Evolutionary conservation across 1,140 invertebrate species (phyloP).

Genomic region (Aethina tumida): DNA sequence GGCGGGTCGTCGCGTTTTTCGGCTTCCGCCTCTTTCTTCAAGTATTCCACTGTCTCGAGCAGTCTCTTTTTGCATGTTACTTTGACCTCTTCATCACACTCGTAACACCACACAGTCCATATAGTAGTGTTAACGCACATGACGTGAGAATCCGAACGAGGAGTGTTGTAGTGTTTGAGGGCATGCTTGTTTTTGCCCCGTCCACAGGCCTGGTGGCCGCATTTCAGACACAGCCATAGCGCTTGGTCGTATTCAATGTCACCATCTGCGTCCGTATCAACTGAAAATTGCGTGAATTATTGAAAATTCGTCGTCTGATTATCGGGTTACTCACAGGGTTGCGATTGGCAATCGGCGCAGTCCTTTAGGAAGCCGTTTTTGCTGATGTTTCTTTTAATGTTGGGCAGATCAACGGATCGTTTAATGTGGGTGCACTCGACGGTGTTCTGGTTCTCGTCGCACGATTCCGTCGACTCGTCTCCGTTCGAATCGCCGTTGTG

Average conservation of each 20-base stretch:
- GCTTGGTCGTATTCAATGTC: conserved; percentile 49
- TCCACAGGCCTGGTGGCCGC: conserved; percentile 69
- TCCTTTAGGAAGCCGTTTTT: conserved; percentile 44
- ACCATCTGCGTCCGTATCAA: conserved; percentile 26
- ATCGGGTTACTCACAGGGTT: too few species aligned
- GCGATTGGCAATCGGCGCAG: conserved; percentile 51
- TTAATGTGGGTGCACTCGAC: conserved; percentile 55
- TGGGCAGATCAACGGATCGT: conserved; percentile 54
- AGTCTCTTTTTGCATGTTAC: conserved; percentile 50
- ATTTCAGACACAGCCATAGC: conserved; percentile 60
- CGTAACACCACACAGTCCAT: conserved; percentile 69
- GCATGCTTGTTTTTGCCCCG: conserved; percentile 61
- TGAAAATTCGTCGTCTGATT: too few species aligned
- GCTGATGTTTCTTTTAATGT: conserved; percentile 52
- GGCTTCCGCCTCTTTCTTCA: conserved; percentile 41
- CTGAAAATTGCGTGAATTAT: too few species aligned
- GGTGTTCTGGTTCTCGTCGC: conserved; percentile 42
- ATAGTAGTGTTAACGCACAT: conserved; percentile 60
- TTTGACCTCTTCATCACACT: conserved; percentile 51
- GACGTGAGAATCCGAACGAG: conserved; percentile 65
- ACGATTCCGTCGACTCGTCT: conserved; percentile 48
- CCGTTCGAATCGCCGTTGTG: conserved; percentile 48
- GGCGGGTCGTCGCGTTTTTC: too few species aligned
- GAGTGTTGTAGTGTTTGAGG: conserved; percentile 62
- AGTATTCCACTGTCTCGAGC: conserved; percentile 50